Percentiles rank a stretch among this genome's conserved stretches.
Conservation (phyloP, 2,888 invertebrate genomes). For the Dynastes hyllus region DNA sequence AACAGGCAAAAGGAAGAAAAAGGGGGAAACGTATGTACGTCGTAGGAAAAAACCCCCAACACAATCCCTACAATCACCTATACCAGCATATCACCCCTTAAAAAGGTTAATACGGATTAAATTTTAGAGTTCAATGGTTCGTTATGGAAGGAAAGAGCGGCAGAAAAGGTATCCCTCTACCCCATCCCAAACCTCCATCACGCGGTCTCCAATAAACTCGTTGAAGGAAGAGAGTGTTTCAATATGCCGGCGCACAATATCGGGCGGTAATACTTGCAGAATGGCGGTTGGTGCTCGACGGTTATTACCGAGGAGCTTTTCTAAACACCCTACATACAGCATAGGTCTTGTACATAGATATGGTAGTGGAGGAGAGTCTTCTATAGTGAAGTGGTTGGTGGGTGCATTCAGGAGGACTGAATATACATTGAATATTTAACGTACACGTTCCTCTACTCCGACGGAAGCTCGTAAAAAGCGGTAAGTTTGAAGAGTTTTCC, state of each 20-base stretch:
- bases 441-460: slow-evolving; percentile 34
- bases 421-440: slow-evolving; percentile 45
- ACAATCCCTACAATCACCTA: slow-evolving; percentile 40
- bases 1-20: too few species aligned
- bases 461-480: slow-evolving; percentile 32
- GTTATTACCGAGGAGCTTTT: slow-evolving; percentile 36
- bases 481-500: slow-evolving; percentile 38
- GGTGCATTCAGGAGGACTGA: slow-evolving; percentile 20
- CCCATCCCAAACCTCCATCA: too few species aligned
- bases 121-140: slow-evolving; percentile 50
- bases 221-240: slow-evolving; percentile 19
- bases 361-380: not conserved
- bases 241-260: slow-evolving; percentile 37
- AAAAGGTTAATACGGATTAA: too few species aligned
- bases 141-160: slow-evolving; percentile 38
- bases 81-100: not conserved
- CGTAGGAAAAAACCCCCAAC: not conserved
- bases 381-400: slow-evolving; percentile 4
- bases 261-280: slow-evolving; percentile 9
- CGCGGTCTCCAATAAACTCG: not conserved
- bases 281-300: not conserved
- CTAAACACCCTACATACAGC: not conserved
- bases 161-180: not conserved
- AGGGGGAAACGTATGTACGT: slow-evolving; percentile 5
- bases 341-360: not conserved